A percentile compares a stretch with the other conserved stretches of the same genome.
phyloP scores from a whole-genome alignment of 2,113 vertebrate species.

The Anarrhichthys ocellatus region DNA sequence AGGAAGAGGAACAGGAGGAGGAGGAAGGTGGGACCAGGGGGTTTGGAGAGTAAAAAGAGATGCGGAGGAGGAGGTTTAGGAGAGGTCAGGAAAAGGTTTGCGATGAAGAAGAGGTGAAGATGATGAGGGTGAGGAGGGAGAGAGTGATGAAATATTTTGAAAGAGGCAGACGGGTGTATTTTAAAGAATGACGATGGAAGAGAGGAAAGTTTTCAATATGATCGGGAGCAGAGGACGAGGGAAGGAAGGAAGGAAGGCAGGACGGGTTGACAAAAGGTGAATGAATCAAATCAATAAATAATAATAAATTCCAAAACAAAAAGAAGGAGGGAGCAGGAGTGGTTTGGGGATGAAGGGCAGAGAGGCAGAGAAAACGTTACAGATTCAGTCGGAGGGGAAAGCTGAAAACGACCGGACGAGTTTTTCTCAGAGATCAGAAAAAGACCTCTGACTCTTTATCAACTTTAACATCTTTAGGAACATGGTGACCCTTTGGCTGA shows the following conservation, averaged over 20 bases:
- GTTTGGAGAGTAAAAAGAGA: not conserved
- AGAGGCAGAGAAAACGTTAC: slow-evolving; percentile 70
- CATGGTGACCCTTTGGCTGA: slow-evolving; percentile 38
- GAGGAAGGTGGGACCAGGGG: not conserved
- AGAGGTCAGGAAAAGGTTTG: slow-evolving; percentile 8
- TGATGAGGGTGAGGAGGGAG: slow-evolving; percentile 3
- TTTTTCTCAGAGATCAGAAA: slow-evolving; percentile 40
- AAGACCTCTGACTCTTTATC: slow-evolving; percentile 34
- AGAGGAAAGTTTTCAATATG: slow-evolving; percentile 9
- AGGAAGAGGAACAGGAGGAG: not conserved
- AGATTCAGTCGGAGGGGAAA: slow-evolving; percentile 43
- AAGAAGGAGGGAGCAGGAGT: slow-evolving; percentile 34
- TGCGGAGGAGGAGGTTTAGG: slow-evolving; percentile 6
- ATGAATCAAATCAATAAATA: slow-evolving; percentile 48
- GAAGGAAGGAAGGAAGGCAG: not conserved
- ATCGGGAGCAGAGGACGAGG: not conserved
- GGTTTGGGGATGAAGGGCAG: slow-evolving; percentile 61
- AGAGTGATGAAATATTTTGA: not conserved
- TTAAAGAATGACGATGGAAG: slow-evolving; percentile 3
- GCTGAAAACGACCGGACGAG: slow-evolving; percentile 10
- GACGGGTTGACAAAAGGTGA: slow-evolving; percentile 12
- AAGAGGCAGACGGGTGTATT: not conserved
- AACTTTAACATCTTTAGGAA: slow-evolving; percentile 16
- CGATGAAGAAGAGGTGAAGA: slow-evolving; percentile 43
- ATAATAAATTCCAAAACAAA: slow-evolving; percentile 48